Conservation (phyloP, 2,113 vertebrate species). For the human region DNA sequence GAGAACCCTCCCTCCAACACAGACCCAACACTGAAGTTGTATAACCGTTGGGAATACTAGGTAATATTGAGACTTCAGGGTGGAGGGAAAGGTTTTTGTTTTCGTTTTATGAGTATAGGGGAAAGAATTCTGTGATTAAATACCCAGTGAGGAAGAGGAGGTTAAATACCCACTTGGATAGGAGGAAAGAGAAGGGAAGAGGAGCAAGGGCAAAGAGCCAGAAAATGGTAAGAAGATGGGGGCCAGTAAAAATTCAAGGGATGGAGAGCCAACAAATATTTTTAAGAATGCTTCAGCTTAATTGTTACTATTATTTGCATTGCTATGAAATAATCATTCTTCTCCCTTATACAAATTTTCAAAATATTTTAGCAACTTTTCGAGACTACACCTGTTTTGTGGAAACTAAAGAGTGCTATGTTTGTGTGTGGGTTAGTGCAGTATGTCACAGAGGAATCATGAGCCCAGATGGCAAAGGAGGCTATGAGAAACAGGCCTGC, state of each 20-base stretch:
- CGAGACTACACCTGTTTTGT: not conserved
- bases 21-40: not conserved
- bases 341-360: not conserved
- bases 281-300: not conserved
- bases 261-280: not conserved
- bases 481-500: not conserved
- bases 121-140: not conserved
- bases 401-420: not conserved
- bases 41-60: not conserved
- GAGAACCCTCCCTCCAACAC: not conserved
- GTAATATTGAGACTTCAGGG: not conserved
- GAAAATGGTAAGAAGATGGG: not conserved
- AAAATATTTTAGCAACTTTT: not conserved
- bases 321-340: not conserved
- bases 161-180: not conserved
- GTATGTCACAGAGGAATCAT: not conserved
- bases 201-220: not conserved
- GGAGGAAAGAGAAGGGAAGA: not conserved
- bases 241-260: not conserved
- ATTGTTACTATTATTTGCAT: not conserved
- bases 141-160: not conserved
- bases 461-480: not conserved
- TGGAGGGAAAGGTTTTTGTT: not conserved
- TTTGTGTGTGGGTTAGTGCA: not conserved
- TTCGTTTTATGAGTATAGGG: not conserved